Conservation (phyloP, 2,797 vertebrate genomes). For the Melanotaenia trifasciata region DNA sequence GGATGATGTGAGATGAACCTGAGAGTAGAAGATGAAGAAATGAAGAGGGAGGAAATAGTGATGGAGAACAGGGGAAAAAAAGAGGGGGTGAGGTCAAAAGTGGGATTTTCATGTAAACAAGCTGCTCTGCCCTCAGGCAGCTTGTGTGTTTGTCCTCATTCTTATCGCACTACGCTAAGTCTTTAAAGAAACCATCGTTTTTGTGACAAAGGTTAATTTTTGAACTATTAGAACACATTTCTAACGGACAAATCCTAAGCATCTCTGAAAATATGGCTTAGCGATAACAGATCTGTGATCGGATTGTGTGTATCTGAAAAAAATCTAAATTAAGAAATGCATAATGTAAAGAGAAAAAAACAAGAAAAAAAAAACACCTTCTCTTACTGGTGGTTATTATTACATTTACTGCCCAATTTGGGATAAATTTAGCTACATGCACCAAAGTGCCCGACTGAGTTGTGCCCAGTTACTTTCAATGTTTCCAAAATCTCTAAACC, state of each 20-base stretch:
- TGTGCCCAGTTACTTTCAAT: slow-evolving; percentile 12
- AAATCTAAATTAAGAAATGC: neutral
- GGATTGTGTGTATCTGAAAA: neutral
- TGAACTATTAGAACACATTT: neutral
- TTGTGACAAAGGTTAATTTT: neutral
- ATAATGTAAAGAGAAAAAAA: neutral
- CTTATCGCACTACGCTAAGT: slow-evolving; percentile 32
- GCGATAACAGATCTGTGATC: neutral
- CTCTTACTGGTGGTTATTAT: neutral
- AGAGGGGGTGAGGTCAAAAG: slow-evolving; percentile 35
- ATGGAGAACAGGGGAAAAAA: neutral
- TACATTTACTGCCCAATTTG: neutral
- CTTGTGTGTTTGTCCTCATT: slow-evolving; percentile 32
- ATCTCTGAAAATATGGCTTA: neutral
- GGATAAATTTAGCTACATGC: neutral
- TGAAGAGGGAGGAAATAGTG: neutral
- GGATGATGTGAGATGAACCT: neutral
- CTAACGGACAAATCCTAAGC: neutral
- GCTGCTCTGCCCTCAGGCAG: slow-evolving; percentile 38
- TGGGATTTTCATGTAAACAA: slow-evolving; percentile 58
- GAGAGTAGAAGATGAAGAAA: neutral
- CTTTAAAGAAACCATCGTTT: slow-evolving; percentile 29
- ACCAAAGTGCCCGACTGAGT: slow-evolving; percentile 6
- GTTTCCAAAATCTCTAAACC: slow-evolving; percentile 1
- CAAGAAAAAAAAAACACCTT: neutral